phyloP scores from a whole-genome alignment of 2,888 invertebrate species.

The Cryptus armator region DNA sequence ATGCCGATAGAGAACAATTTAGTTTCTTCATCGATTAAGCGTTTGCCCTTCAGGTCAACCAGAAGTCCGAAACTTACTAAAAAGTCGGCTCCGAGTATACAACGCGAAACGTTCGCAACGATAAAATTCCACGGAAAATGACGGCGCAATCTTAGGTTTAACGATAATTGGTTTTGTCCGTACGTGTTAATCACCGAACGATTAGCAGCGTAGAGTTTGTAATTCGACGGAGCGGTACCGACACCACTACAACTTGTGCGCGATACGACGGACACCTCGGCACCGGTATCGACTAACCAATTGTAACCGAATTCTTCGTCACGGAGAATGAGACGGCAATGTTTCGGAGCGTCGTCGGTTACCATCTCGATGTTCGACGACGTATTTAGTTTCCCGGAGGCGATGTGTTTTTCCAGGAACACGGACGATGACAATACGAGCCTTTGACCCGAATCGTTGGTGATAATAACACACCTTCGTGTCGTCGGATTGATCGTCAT shows the following conservation, averaged over 20 bases:
- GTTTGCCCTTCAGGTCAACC: background rate
- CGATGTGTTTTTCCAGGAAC: background rate
- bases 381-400: conserved; percentile 34
- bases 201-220: conserved; percentile 14
- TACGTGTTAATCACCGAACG: conserved; percentile 26
- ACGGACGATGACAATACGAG: conserved; percentile 20
- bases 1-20: background rate
- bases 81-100: conserved; percentile 20
- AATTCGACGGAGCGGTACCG: too few relatives aligned
- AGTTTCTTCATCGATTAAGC: background rate
- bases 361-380: conserved; percentile 40
- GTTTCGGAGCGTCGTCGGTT: conserved; percentile 20
- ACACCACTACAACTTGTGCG: too few relatives aligned
- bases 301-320: too few relatives aligned
- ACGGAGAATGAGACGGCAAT: background rate
- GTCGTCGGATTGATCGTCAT: background rate
- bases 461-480: conserved; percentile 38
- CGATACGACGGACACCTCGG: too few relatives aligned
- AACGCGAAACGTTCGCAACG: conserved; percentile 6
- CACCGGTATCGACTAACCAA: too few relatives aligned
- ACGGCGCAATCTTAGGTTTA: conserved; percentile 15
- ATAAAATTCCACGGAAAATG: conserved; percentile 1
- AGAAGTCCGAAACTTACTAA: background rate
- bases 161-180: background rate
- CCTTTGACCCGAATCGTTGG: conserved; percentile 2